A percentile compares a stretch with the other conserved stretches of the same genome.
Conservation (phyloP, 2,113 vertebrate genomes). For the Corvus hawaiiensis region DNA sequence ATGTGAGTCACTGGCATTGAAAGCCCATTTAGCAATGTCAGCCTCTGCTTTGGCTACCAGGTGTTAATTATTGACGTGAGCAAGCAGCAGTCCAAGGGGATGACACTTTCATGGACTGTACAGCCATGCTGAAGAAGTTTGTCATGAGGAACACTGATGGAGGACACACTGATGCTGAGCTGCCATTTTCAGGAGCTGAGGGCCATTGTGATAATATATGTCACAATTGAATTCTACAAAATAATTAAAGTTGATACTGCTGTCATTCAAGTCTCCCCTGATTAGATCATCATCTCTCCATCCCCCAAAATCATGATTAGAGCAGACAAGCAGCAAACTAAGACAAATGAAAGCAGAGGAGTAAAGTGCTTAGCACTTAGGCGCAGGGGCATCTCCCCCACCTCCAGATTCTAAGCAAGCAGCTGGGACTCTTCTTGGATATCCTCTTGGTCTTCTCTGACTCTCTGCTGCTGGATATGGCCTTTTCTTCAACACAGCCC, state of each 20-base stretch:
- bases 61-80: conserved; percentile 7
- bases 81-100: not conserved
- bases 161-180: not conserved
- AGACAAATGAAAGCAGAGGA: not conserved
- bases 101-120: not conserved
- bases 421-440: not conserved
- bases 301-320: not conserved
- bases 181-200: not conserved
- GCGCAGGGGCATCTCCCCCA: not conserved
- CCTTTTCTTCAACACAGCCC: not conserved
- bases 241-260: not conserved
- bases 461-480: not conserved
- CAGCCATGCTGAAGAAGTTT: not conserved
- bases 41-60: not conserved
- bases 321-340: not conserved
- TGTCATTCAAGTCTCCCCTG: not conserved
- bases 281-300: not conserved
- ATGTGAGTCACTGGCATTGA: not conserved
- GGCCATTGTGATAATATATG: not conserved
- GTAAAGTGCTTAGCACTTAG: not conserved
- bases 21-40: not conserved
- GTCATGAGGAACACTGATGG: not conserved
- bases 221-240: not conserved
- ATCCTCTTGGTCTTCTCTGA: not conserved
- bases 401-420: not conserved